These are phyloP conservation scores for Cephus pygmeus DNA, from an alignment of 2,888 invertebrate species.

Conservation along the genomic window DNA sequence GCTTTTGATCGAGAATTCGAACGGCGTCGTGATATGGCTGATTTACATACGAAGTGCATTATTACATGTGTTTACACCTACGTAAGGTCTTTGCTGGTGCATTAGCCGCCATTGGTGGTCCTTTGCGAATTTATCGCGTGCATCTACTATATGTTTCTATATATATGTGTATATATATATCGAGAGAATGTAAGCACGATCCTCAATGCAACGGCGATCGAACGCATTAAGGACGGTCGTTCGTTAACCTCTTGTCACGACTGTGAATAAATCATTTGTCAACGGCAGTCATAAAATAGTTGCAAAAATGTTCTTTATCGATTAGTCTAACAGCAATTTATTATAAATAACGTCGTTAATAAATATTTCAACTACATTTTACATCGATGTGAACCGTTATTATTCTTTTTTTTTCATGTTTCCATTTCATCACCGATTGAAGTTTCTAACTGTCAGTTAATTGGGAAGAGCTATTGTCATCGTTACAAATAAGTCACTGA, in stretches of 20 bases:
- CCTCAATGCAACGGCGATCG: neutral
- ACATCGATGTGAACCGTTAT: neutral
- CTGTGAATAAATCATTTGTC: neutral
- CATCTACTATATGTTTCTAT: neutral
- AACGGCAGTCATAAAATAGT: neutral
- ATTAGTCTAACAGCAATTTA: neutral
- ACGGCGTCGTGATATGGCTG: slow-evolving; percentile 13
- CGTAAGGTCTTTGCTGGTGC: slow-evolving; percentile 15
- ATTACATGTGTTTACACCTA: slow-evolving; percentile 38
- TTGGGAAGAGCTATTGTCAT: neutral
- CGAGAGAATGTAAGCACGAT: neutral
- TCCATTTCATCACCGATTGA: neutral
- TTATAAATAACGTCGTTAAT: neutral
- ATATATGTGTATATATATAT: neutral
- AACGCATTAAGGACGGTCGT: neutral
- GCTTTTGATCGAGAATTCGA: slow-evolving; percentile 30
- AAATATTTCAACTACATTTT: neutral
- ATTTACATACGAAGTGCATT: slow-evolving; percentile 32
- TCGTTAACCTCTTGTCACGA: neutral
- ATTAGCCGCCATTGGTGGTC: neutral
- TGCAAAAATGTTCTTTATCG: neutral
- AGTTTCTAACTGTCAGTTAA: neutral
- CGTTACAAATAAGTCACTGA: neutral
- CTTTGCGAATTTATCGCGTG: slow-evolving; percentile 1
- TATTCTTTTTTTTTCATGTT: neutral